phyloP scores from a whole-genome alignment of 2,888 invertebrate genomes.

The Hofmannophila pseudospretella region DNA sequence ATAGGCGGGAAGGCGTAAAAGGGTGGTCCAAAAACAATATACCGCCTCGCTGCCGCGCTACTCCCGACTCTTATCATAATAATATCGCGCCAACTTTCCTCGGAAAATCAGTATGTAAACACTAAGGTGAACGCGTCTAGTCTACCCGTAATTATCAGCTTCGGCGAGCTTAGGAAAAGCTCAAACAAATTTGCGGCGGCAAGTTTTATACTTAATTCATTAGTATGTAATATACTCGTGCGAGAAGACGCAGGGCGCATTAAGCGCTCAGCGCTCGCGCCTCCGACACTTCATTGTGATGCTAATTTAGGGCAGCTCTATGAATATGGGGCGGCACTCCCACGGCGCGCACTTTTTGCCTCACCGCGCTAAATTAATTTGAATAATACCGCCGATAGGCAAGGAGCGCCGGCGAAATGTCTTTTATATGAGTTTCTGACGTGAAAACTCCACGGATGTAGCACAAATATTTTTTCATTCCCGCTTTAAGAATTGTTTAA shows the following conservation, averaged over 20 bases:
- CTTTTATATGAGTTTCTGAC: constrained; percentile 69
- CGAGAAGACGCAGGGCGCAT: constrained; percentile 64
- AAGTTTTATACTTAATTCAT: constrained; percentile 68
- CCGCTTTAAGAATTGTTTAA: constrained; percentile 46
- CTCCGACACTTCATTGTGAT: constrained; percentile 74
- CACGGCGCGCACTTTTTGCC: constrained; percentile 70
- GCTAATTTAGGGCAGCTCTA: constrained; percentile 73
- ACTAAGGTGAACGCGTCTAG: background rate
- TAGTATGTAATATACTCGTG: constrained; percentile 64
- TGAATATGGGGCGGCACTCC: constrained; percentile 67
- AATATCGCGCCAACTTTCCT: constrained; percentile 40
- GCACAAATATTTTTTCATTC: constrained; percentile 48
- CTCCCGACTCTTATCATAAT: constrained; percentile 54
- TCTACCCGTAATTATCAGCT: constrained; percentile 36
- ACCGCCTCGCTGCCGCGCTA: constrained; percentile 48
- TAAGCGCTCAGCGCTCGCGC: constrained; percentile 64
- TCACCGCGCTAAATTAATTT: constrained; percentile 73
- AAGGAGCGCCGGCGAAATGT: constrained; percentile 60
- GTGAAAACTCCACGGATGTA: constrained; percentile 45
- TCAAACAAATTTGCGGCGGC: constrained; percentile 52
- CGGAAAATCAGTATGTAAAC: background rate
- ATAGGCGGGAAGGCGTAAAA: constrained; percentile 72
- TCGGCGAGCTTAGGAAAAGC: constrained; percentile 38
- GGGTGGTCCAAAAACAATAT: constrained; percentile 73
- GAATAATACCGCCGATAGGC: constrained; percentile 74